Percentiles rank a stretch among this genome's conserved stretches.
phyloP scores from a whole-genome alignment of 2,888 invertebrate genomes.

The Hipparchia sbordonii region DNA sequence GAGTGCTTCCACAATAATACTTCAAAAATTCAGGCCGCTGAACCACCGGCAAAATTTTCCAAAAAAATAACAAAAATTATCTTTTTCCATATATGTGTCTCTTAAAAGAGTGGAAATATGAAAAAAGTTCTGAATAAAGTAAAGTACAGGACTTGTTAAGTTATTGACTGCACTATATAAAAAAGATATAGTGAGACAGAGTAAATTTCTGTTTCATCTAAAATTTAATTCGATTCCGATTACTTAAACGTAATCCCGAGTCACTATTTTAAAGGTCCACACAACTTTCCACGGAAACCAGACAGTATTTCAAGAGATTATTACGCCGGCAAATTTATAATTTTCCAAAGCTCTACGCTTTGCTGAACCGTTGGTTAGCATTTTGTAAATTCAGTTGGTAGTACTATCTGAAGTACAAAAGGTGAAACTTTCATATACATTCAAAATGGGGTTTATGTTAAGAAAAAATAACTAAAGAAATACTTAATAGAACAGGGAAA shows the following conservation, averaged over 20 bases:
- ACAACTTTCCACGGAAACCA: constrained; percentile 45
- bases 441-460: constrained; percentile 40
- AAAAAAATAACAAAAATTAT: too few relatives aligned
- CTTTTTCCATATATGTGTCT: too few relatives aligned
- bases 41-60: too few relatives aligned
- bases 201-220: background rate
- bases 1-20: too few relatives aligned
- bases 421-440: constrained; percentile 58
- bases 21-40: too few relatives aligned
- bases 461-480: background rate
- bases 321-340: constrained; percentile 65
- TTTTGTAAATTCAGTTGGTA: constrained; percentile 63
- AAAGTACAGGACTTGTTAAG: background rate
- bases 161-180: too few relatives aligned
- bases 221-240: background rate
- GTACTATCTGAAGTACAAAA: constrained; percentile 48
- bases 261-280: constrained; percentile 56
- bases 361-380: constrained; percentile 58
- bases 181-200: background rate
- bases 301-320: constrained; percentile 70
- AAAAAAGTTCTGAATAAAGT: background rate
- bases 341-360: constrained; percentile 52
- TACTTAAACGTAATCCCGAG: background rate
- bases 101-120: too few relatives aligned
- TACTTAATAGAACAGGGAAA: background rate